A percentile compares a stretch with the other conserved stretches of the same genome.
Conservation (phyloP, 1,140 invertebrate species). For the Hydropsyche tenuis region DNA sequence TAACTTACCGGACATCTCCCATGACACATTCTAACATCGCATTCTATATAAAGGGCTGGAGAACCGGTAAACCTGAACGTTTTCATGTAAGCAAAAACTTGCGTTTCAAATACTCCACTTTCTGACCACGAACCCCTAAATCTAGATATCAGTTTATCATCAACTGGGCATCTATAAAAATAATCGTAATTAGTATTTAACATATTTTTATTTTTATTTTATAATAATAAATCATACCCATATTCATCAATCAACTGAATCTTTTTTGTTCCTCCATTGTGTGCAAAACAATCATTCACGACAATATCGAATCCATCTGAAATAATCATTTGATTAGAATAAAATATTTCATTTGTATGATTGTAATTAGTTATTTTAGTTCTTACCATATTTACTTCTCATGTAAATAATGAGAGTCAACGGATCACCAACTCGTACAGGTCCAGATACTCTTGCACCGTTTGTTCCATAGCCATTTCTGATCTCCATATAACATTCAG, state of each 20-base stretch:
- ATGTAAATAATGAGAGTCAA: conserved; percentile 92
- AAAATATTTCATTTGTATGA: conserved; percentile 48
- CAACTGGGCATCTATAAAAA: conserved; percentile 81
- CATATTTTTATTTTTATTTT: conserved; percentile 8
- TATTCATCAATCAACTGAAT: conserved; percentile 93
- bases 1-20: conserved; percentile 86
- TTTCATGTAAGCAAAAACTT: conserved; percentile 95
- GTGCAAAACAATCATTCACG: conserved; percentile 94
- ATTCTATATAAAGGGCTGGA: conserved; percentile 92
- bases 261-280: conserved; percentile 90
- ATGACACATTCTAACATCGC: conserved; percentile 94
- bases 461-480: conserved; percentile 85
- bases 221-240: no score
- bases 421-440: conserved; percentile 90
- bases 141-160: conserved; percentile 90
- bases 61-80: conserved; percentile 93
- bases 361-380: conserved; percentile 48
- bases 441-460: conserved; percentile 83
- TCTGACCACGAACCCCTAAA: conserved; percentile 93
- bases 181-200: conserved; percentile 40
- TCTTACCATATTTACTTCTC: conserved; percentile 87
- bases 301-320: conserved; percentile 94
- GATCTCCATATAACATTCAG: conserved; percentile 96
- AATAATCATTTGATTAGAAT: no score
- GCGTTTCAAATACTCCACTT: conserved; percentile 87